Evolutionary conservation across 2,113 vertebrate genomes (phyloP).

Genomic region (Cheilinus undulatus): DNA sequence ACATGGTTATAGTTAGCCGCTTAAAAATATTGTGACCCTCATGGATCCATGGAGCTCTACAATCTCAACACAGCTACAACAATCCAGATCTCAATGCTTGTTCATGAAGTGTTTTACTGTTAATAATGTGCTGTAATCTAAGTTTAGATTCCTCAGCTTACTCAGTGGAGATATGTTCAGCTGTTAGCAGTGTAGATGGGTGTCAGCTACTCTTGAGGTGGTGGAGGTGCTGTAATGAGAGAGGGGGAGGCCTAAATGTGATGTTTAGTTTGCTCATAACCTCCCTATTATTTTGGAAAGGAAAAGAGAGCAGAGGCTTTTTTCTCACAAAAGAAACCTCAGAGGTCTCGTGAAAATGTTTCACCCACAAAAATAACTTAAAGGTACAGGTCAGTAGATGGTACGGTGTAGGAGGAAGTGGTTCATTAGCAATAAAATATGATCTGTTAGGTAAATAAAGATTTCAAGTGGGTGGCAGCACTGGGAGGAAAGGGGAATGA

Average conservation of each 20-base stretch:
- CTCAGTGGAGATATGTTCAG: constrained; percentile 2
- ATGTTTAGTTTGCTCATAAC: constrained; percentile 36
- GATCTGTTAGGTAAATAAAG: constrained; percentile 26
- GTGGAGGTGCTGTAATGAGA: constrained; percentile 56
- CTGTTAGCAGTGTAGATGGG: constrained; percentile 35
- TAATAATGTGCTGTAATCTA: not conserved
- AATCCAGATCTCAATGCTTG: not conserved
- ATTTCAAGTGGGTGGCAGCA: constrained; percentile 1
- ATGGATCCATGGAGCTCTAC: too few relatives aligned
- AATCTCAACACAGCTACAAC: not conserved
- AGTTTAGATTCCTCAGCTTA: not conserved
- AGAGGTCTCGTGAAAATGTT: constrained; percentile 32
- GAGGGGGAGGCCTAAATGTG: constrained; percentile 38
- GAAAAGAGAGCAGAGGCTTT: constrained; percentile 31
- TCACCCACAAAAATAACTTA: constrained; percentile 42
- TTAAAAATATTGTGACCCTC: too few relatives aligned
- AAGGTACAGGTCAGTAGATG: constrained; percentile 15
- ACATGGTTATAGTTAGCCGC: not conserved
- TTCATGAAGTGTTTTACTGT: not conserved
- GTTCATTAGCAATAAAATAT: constrained; percentile 23
- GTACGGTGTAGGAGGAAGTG: not conserved
- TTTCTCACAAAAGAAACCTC: constrained; percentile 19
- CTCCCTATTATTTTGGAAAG: constrained; percentile 45
- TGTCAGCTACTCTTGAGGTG: constrained; percentile 52
- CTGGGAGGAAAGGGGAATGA: not conserved